Percentiles rank a stretch among this genome's conserved stretches.
phyloP scores from a whole-genome alignment of 2,888 invertebrate genomes.

The Ctenicera cuprea region DNA sequence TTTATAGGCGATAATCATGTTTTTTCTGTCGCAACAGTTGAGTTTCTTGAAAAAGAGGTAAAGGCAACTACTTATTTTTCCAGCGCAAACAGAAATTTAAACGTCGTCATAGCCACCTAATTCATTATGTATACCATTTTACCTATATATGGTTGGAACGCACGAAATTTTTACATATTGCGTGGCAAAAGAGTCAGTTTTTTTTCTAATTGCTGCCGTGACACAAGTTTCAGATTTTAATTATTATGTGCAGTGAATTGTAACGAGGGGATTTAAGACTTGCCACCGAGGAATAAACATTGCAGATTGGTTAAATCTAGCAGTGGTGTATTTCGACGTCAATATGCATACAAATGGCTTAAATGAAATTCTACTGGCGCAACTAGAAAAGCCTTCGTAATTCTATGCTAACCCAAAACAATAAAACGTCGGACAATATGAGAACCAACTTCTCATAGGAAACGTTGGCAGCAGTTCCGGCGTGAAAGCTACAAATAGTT shows the following conservation, averaged over 20 bases:
- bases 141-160: not conserved
- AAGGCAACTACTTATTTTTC: too few species aligned
- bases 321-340: slow-evolving; percentile 27
- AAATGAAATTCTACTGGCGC: slow-evolving; percentile 30
- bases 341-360: slow-evolving; percentile 40
- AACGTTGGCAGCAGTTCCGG: not conserved
- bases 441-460: not conserved
- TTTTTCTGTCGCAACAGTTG: too few species aligned
- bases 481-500: too few species aligned
- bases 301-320: slow-evolving; percentile 39
- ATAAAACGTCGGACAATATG: not conserved
- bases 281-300: slow-evolving; percentile 34
- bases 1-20: too few species aligned
- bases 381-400: slow-evolving; percentile 17
- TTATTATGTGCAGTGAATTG: slow-evolving; percentile 42
- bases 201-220: slow-evolving; percentile 15
- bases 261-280: slow-evolving; percentile 45
- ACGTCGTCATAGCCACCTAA: not conserved
- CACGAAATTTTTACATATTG: slow-evolving; percentile 26
- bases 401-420: slow-evolving; percentile 1
- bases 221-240: slow-evolving; percentile 35
- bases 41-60: too few species aligned
- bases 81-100: too few species aligned
- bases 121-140: slow-evolving; percentile 20
- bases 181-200: not conserved